A percentile compares a stretch with the other conserved stretches of the same genome.
Conservation (phyloP, 2,888 invertebrate species). For the Empis livida region DNA sequence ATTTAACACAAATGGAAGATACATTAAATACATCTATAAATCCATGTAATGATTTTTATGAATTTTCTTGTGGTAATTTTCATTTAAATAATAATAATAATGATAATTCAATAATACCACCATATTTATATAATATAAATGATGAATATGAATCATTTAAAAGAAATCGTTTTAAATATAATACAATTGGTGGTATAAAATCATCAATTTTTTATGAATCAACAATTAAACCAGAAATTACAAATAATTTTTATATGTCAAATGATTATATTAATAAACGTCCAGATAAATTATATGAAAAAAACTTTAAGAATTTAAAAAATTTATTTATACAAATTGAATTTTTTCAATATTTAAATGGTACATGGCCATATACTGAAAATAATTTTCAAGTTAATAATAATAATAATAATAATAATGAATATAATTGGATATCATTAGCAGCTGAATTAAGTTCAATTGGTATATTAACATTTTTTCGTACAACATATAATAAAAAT, state of each 20-base stretch:
- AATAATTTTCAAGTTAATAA: no score
- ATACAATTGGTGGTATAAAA: background rate
- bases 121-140: conserved; percentile 1
- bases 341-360: background rate
- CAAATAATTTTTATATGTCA: no score
- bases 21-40: background rate
- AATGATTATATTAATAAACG: no score
- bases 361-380: background rate
- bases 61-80: background rate
- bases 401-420: background rate
- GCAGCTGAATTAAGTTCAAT: background rate
- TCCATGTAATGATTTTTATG: background rate
- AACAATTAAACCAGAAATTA: background rate
- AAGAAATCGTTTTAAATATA: background rate
- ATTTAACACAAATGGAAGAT: background rate
- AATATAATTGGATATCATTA: background rate
- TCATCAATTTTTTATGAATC: background rate
- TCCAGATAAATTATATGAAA: background rate
- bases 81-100: no score
- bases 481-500: background rate
- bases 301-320: background rate
- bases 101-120: no score
- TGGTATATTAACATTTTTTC: background rate
- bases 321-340: background rate
- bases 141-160: background rate